Percentiles rank a stretch among this genome's conserved stretches.
phyloP scores from a whole-genome alignment of 2,888 invertebrate genomes.

The Thelaira solivaga region DNA sequence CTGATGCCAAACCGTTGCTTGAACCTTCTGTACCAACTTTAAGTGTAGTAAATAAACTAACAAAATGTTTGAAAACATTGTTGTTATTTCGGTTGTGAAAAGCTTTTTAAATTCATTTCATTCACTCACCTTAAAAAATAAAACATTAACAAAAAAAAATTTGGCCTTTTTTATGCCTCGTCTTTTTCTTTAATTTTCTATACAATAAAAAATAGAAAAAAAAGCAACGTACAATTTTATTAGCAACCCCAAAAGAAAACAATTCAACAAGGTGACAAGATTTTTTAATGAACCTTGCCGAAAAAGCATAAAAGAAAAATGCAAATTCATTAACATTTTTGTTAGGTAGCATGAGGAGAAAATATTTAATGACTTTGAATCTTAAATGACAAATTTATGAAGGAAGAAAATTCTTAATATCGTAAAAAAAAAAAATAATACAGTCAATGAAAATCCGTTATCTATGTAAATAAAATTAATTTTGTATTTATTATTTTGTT shows the following conservation, averaged over 20 bases:
- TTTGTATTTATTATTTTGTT: too few species aligned
- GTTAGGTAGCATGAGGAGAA: neutral
- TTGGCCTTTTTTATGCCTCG: neutral
- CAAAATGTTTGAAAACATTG: neutral
- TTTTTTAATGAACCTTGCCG: constrained; percentile 2
- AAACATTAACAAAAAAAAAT: constrained; percentile 31
- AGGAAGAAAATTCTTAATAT: neutral
- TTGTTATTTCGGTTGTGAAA: constrained; percentile 6
- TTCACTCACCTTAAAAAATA: constrained; percentile 1
- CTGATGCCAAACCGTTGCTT: too few species aligned
- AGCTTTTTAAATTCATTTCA: constrained; percentile 17
- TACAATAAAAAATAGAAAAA: neutral
- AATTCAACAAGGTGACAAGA: constrained; percentile 14
- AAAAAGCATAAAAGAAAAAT: neutral
- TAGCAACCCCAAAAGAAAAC: too few species aligned
- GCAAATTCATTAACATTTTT: constrained; percentile 13
- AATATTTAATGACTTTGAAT: neutral
- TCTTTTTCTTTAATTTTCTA: neutral
- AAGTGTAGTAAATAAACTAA: neutral
- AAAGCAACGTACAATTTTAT: too few species aligned
- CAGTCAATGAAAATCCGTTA: too few species aligned
- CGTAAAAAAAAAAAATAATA: neutral
- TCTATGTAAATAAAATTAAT: too few species aligned
- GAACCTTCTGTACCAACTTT: neutral
- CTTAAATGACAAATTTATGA: neutral